A percentile compares a stretch with the other conserved stretches of the same genome.
phyloP scores from a whole-genome alignment of 2,888 invertebrate genomes.

The Phortica okadai region DNA sequence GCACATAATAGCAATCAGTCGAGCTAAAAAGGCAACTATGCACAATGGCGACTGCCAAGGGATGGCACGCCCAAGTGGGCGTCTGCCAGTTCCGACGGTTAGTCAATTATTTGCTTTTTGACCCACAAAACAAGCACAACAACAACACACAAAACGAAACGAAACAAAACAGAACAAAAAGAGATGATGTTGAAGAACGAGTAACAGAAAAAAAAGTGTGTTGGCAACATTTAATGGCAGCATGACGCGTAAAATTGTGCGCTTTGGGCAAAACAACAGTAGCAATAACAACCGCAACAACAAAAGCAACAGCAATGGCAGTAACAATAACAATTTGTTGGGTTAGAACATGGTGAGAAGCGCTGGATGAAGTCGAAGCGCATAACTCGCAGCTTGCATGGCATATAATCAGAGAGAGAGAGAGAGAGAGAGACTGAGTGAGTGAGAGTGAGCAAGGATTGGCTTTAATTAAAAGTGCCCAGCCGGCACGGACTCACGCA shows the following conservation, averaged over 20 bases:
- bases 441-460: conserved; percentile 31
- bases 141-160: neutral
- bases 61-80: conserved; percentile 10
- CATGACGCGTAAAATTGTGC: conserved; percentile 28
- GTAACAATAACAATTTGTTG: conserved; percentile 23
- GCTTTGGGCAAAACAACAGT: conserved; percentile 4
- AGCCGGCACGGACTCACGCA: conserved; percentile 13
- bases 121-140: conserved; percentile 46
- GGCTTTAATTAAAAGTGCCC: conserved; percentile 58
- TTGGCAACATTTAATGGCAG: conserved; percentile 30
- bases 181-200: too few species aligned
- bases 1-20: conserved; percentile 26
- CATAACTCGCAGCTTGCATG: conserved; percentile 38
- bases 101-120: conserved; percentile 56
- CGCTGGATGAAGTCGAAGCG: neutral
- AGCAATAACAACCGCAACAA: neutral
- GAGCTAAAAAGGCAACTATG: conserved; percentile 30
- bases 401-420: conserved; percentile 52
- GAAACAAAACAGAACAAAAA: neutral
- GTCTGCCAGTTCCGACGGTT: conserved; percentile 18
- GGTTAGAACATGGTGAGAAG: neutral
- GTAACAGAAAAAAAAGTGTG: conserved; percentile 4
- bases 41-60: conserved; percentile 2
- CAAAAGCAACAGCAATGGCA: neutral
- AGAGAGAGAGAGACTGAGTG: neutral